Evolutionary conservation across 2,888 invertebrate genomes (phyloP).

Genomic region (Tachina grossa): DNA sequence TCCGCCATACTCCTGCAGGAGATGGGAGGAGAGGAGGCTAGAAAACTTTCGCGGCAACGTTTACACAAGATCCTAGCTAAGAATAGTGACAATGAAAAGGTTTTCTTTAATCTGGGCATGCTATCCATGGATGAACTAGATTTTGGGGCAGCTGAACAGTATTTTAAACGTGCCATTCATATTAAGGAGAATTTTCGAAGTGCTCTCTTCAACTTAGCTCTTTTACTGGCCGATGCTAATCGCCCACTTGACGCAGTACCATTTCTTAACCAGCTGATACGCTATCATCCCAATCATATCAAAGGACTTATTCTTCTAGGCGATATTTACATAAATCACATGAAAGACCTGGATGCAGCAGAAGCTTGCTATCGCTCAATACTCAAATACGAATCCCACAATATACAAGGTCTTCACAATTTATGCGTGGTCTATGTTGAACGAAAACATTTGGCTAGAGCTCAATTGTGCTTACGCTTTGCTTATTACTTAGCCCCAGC

Average conservation of each 20-base stretch:
- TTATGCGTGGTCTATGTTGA: conserved; percentile 98
- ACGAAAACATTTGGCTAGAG: conserved; percentile 91
- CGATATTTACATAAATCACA: conserved; percentile 97
- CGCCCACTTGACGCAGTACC: conserved; percentile 96
- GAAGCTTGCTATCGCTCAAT: conserved; percentile 97
- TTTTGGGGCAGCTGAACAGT: conserved; percentile 93
- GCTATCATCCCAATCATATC: conserved; percentile 95
- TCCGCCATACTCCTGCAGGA: conserved; percentile 97
- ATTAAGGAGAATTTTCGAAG: conserved; percentile 95
- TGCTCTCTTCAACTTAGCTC: conserved; percentile 96
- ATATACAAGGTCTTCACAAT: conserved; percentile 97
- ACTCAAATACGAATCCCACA: conserved; percentile 92
- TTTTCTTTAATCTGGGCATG: conserved; percentile 98
- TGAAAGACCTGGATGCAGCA: conserved; percentile 96
- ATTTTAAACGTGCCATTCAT: conserved; percentile 94
- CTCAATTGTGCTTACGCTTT: conserved; percentile 91
- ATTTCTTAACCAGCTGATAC: conserved; percentile 94
- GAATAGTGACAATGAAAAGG: conserved; percentile 90
- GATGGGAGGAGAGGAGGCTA: conserved; percentile 90
- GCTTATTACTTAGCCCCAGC: conserved; percentile 92
- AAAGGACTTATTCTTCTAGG: conserved; percentile 97
- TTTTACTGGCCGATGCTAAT: conserved; percentile 93
- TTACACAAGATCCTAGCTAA: conserved; percentile 89
- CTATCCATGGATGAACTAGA: conserved; percentile 97
- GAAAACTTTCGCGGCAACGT: conserved; percentile 91